Conservation (phyloP, 2,797 vertebrate genomes). For the Lacerta viridis region DNA sequence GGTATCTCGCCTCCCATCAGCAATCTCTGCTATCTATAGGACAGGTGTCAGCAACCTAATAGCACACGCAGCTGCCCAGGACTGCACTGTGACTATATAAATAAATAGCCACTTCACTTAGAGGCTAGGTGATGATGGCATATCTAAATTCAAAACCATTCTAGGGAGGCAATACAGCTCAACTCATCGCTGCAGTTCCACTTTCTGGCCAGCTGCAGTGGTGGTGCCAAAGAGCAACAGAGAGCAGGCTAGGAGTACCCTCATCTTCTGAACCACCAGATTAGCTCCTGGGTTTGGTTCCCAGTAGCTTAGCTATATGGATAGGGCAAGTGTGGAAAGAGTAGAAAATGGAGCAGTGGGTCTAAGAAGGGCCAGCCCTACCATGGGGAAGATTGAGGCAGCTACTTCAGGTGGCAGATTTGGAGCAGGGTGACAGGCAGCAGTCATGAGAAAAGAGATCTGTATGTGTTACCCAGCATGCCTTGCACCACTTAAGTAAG, state of each 20-base stretch:
- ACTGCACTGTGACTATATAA: neutral
- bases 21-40: neutral
- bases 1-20: conserved; percentile 18
- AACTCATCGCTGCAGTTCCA: neutral
- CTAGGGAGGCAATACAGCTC: neutral
- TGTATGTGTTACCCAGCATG: too few relatives aligned
- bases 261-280: neutral
- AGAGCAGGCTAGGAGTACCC: neutral
- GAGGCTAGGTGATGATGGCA: neutral
- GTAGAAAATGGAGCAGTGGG: neutral
- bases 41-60: neutral
- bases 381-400: neutral
- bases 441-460: too few relatives aligned
- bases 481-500: too few relatives aligned
- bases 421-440: too few relatives aligned
- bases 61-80: neutral
- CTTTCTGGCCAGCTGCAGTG: neutral
- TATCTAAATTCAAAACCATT: neutral
- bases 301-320: neutral
- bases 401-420: too few relatives aligned
- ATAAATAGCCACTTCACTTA: neutral
- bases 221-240: neutral
- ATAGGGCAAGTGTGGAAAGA: neutral
- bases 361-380: neutral
- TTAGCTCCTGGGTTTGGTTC: neutral